Conservation (phyloP, 2,888 invertebrate genomes). For the Stictocephala bisonia region DNA sequence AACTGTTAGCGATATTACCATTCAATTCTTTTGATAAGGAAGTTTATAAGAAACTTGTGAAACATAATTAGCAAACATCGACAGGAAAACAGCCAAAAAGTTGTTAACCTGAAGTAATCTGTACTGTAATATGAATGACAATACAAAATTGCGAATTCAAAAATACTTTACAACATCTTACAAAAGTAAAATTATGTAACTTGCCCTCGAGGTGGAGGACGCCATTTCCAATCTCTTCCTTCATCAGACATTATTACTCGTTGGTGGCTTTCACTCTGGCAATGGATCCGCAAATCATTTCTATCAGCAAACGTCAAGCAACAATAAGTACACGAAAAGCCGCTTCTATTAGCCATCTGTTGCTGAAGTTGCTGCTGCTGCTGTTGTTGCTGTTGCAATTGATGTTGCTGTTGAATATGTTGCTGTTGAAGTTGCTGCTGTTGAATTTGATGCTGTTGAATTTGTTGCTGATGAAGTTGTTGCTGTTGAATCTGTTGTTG, state of each 20-base stretch:
- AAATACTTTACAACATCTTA: no score
- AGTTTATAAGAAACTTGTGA: no score
- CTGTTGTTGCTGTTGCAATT: constrained; percentile 54
- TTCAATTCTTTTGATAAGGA: no score
- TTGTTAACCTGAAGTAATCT: no score
- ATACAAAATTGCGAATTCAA: no score
- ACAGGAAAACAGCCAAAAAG: no score
- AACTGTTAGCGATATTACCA: no score
- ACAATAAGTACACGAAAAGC: constrained; percentile 68
- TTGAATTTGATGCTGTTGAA: constrained; percentile 5
- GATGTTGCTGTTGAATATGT: constrained; percentile 54
- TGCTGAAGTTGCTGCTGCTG: constrained; percentile 21
- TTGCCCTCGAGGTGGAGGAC: constrained; percentile 75
- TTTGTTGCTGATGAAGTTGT: constrained; percentile 3
- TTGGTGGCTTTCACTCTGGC: constrained; percentile 73
- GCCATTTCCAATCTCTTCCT: constrained; percentile 74
- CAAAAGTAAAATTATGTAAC: no score
- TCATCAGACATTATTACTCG: constrained; percentile 77
- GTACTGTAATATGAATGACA: no score
- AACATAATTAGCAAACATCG: no score
- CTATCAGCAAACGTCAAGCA: constrained; percentile 69
- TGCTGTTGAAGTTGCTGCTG: constrained; percentile 51
- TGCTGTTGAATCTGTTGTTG: constrained; percentile 54
- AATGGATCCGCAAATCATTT: constrained; percentile 70
- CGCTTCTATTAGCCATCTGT: constrained; percentile 40